phyloP scores from a whole-genome alignment of 2,797 vertebrate genomes.

The Eremophila alpestris region DNA sequence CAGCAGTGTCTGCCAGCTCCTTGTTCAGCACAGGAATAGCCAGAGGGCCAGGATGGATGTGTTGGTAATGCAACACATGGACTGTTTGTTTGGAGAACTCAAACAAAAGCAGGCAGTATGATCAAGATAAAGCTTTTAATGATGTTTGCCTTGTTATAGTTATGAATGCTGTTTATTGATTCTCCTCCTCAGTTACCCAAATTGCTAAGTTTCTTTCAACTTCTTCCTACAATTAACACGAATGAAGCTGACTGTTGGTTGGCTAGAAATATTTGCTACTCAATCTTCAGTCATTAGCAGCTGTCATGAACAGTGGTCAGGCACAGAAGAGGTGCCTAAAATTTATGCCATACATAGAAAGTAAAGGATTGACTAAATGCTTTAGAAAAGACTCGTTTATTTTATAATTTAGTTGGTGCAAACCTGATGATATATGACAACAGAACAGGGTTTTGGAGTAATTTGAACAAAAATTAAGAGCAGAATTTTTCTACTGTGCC shows the following conservation, averaged over 20 bases:
- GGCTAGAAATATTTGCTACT: conserved; percentile 1
- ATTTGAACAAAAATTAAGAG: background rate
- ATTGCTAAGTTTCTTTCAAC: conserved; percentile 51
- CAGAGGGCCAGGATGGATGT: background rate
- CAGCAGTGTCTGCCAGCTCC: background rate
- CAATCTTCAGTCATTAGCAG: background rate
- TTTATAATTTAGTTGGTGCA: background rate
- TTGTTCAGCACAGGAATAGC: background rate
- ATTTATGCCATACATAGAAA: background rate
- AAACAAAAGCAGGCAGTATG: background rate
- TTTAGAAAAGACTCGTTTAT: background rate
- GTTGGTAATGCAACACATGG: background rate
- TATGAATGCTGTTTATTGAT: conserved; percentile 23
- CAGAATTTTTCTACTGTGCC: background rate
- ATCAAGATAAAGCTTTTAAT: conserved; percentile 51
- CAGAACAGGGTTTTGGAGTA: background rate
- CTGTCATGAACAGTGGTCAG: background rate
- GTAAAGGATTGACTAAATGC: background rate
- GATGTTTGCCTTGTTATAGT: conserved; percentile 43
- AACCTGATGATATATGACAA: background rate
- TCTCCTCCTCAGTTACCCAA: conserved; percentile 52
- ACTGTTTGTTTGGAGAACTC: conserved; percentile 30
- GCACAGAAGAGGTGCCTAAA: background rate
- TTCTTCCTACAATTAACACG: conserved; percentile 16
- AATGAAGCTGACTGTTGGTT: conserved; percentile 2